Conservation (phyloP, 2,113 vertebrate genomes). For the Callipepla squamata region DNA sequence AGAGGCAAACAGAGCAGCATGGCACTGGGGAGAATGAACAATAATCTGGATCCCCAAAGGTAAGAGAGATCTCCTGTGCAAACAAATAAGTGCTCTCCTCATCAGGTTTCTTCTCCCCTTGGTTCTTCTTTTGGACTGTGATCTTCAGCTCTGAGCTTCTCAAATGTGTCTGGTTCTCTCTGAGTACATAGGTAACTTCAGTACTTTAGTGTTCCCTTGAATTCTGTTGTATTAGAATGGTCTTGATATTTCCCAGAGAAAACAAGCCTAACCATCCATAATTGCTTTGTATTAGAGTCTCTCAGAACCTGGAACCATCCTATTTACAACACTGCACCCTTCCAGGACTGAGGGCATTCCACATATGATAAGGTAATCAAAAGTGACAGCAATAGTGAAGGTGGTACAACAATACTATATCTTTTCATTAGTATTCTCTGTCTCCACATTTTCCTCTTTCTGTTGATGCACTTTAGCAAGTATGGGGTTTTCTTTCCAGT, state of each 20-base stretch:
- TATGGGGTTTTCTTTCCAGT: not conserved
- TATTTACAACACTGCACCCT: not conserved
- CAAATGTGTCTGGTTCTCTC: constrained; percentile 22
- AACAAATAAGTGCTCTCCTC: not conserved
- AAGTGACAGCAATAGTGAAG: constrained; percentile 23
- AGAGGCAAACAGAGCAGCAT: not conserved
- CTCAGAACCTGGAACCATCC: not conserved
- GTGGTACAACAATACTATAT: not conserved
- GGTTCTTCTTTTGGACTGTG: not conserved
- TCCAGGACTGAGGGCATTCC: not conserved
- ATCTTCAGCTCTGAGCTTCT: not conserved
- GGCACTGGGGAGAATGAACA: not conserved
- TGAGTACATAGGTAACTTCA: constrained; percentile 61
- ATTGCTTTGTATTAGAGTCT: constrained; percentile 35
- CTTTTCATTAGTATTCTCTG: constrained; percentile 35
- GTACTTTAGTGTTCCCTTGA: constrained; percentile 52
- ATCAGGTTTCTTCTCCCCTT: not conserved
- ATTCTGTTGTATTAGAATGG: constrained; percentile 12
- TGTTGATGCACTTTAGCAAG: constrained; percentile 29
- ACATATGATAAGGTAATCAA: not conserved
- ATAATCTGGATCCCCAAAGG: not conserved
- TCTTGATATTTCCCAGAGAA: constrained; percentile 34
- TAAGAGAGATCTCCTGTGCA: not conserved
- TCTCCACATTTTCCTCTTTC: constrained; percentile 30
- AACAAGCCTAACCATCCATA: constrained; percentile 41